Conservation (phyloP, 2,888 invertebrate genomes). For the Gortyna flavago region DNA sequence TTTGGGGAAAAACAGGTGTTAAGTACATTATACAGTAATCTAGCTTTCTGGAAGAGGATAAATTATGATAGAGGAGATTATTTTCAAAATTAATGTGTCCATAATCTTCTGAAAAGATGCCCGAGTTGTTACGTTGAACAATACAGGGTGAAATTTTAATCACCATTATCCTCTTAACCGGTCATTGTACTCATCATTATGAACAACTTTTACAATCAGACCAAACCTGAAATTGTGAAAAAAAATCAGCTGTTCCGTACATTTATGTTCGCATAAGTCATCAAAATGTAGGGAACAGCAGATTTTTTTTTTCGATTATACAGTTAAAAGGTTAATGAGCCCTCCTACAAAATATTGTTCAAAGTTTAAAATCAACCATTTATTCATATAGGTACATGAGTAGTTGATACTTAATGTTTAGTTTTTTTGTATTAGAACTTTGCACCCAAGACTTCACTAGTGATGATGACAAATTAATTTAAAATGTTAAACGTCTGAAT, state of each 20-base stretch:
- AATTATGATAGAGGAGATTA: neutral
- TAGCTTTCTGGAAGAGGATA: neutral
- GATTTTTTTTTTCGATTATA: no score
- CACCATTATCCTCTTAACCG: no score
- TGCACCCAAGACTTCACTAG: neutral
- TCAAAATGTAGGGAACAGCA: no score
- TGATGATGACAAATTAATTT: slow-evolving; percentile 11
- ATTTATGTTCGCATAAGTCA: no score
- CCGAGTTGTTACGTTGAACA: neutral
- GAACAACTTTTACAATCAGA: no score
- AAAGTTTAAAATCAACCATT: neutral
- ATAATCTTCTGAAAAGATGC: neutral
- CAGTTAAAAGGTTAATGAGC: no score
- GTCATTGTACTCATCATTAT: no score
- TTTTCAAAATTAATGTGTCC: neutral
- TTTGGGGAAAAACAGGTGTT: neutral
- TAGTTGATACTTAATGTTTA: neutral
- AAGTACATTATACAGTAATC: neutral
- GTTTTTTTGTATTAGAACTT: neutral
- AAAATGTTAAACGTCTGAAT: neutral
- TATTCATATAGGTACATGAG: neutral
- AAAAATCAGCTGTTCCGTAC: no score
- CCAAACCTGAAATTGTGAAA: no score
- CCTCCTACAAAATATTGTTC: no score
- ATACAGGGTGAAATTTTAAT: no score